Evolutionary conservation across 2,888 invertebrate species (phyloP), one percentile per base, ranked within the genome.

Genomic region (Aphidoletes aphidimyza): DNA sequence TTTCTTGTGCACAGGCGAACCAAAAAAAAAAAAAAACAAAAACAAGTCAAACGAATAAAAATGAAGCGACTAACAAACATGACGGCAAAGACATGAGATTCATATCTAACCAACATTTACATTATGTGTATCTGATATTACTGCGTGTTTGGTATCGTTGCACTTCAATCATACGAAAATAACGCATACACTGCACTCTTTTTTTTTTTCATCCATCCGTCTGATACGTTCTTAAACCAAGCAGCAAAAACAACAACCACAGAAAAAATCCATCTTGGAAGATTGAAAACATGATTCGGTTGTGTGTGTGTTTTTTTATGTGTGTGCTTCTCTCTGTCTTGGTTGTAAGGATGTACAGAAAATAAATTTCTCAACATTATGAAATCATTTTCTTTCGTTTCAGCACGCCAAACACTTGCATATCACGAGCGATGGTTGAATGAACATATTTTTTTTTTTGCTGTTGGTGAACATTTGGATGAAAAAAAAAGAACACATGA

Each of bases 101-200:
- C 81, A n/a, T 81, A 81, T 81, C 81, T 81, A 5, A n/a, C n/a
- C 81, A 69, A 69, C 69, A 69, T 69, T 69, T 69, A 69, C 69
- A 69, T 30, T 69, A 69, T 69, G 30, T 69, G 34, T 69, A 69
- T 69, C 34, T 69, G 69, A 69, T 69, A 69, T 54, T 22, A 22
- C 69, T 69, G 69, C 69, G 69, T 69, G 69, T 30, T 69, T 30
- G 17, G 69, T 69, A 37, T 37, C 81, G 37, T 81, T 37, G 81
- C 81, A 81, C 37, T 81, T 81, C 81, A 81, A 81, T 81, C 81
- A 37, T 37, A 81, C 37, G 8, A 36, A 17, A 81, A 81, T 81
- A 37, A 81, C 37, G 81, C 81, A 81, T 81, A 81, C 81, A 81
- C 22, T 37, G 81, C 81, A 81, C 36, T 37, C 26, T 19, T 47